phyloP scores from a whole-genome alignment of 1,140 invertebrate species.

The Batillaria attramentaria region DNA sequence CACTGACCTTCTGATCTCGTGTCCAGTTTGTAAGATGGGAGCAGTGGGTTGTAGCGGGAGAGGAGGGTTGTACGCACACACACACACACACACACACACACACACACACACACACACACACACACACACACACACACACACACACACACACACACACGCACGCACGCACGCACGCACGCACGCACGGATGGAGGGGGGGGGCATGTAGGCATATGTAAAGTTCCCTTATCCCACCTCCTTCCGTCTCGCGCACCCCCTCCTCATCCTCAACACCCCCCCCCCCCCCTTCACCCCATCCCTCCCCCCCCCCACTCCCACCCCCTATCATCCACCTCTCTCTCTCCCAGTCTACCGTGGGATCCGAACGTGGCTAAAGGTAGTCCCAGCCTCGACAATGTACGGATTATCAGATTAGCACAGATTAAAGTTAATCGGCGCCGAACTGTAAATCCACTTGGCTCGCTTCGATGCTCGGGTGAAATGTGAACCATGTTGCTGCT shows the following conservation, averaged over 20 bases:
- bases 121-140: conserved; percentile 12
- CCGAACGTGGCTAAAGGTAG: background rate
- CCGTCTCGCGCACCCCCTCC: background rate
- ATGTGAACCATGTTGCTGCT: too few species aligned
- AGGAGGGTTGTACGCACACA: background rate
- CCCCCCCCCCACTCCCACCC: background rate
- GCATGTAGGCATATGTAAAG: background rate
- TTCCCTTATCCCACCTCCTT: background rate
- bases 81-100: background rate
- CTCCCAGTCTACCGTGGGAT: background rate
- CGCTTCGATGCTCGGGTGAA: too few species aligned
- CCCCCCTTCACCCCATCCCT: background rate
- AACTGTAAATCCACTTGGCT: too few species aligned
- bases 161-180: background rate
- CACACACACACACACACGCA: conserved; percentile 19
- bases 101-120: conserved; percentile 1
- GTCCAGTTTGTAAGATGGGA: background rate
- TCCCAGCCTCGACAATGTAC: background rate
- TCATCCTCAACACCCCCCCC: background rate
- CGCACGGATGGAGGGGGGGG: background rate
- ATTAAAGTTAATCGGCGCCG: too few species aligned
- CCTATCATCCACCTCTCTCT: background rate
- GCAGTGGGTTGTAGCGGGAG: background rate
- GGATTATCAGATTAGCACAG: too few species aligned
- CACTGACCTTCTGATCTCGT: background rate